These are phyloP conservation scores for Addax nasomaculatus DNA, from an alignment of 2,113 vertebrate genomes.

Conservation along the genomic window DNA sequence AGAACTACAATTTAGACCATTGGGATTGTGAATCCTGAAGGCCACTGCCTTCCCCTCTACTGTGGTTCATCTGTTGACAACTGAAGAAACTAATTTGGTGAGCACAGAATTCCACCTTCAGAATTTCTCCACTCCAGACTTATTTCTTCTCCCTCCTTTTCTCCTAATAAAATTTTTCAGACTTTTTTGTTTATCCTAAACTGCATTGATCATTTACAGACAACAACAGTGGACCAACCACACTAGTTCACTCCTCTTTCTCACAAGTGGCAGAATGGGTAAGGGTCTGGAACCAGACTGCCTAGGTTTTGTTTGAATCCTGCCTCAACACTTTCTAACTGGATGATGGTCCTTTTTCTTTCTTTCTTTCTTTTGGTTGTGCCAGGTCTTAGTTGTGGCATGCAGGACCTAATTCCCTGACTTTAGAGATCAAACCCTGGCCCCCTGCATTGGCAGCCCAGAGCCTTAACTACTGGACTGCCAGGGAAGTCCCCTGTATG, in stretches of 20 bases:
- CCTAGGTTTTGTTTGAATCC: background rate
- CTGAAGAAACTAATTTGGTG: background rate
- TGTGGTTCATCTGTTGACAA: background rate
- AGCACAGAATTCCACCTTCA: background rate
- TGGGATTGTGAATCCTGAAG: background rate
- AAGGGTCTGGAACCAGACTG: background rate
- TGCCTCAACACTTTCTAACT: background rate
- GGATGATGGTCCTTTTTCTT: background rate
- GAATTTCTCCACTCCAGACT: background rate
- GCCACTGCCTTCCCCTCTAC: background rate
- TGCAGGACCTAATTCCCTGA: background rate
- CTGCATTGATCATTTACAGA: background rate
- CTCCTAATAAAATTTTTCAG: background rate
- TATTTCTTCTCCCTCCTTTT: background rate
- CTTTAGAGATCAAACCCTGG: background rate
- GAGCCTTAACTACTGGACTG: background rate
- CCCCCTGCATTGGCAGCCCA: background rate
- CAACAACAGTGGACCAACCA: background rate
- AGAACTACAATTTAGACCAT: background rate
- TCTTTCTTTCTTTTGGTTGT: background rate
- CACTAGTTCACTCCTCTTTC: background rate
- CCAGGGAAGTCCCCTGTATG: background rate
- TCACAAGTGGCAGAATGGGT: background rate
- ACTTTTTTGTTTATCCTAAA: background rate
- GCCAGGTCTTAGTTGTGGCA: background rate